Base-by-base conservation (phyloP, 2,797 vertebrate genomes). In the Sebastiscus albofasciatus region DNA sequence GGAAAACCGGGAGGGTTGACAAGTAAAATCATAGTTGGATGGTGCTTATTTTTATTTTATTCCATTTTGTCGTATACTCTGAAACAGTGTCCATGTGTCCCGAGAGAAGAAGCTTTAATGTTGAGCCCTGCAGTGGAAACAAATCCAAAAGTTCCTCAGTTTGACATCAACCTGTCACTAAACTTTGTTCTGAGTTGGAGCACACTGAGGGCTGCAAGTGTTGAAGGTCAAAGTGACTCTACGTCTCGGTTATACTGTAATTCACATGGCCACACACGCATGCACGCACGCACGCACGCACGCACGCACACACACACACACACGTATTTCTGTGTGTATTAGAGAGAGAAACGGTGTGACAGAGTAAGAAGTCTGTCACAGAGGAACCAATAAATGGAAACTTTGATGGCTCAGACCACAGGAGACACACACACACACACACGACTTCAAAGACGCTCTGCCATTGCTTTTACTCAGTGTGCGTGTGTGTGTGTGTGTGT, bases 351-450 rank as follows among this genome's bases (percentile, higher is more conserved):
- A 70, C 22, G 22, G 83, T 71, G 76, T 83, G 85, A 86, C 75
- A 68, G 72, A 79, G 74, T 65, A 56, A 77, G 79, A 73, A 85
- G 75, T 85, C 86, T 89, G 87, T 89, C 87, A 92, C 73, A 82
- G 75, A 90, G 87, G 83, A 89, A 80, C 86, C 80, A 89, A 90
- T 92, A 93, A 92, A 90, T 89, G 93, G 73, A 87, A 85, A 89
- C 88, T 92, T 88, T 94, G 89, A 93, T 91, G 92, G 83, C 87
- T 89, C 80, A 82, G 84, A 86, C 92, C 90, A 85, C 87, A 88
- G 79, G 87, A 90, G 86, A 91, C 81, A 82, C 70, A 67, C 60
- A 75, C 56, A 70, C 66, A 83, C 80, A 79, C 77, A 83, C 11
- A 76, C 67, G 72, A 90, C 90, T 88, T 93, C 89, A 92, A 90